Evolutionary conservation across 2,888 invertebrate species (phyloP).

Genomic region (Helicoverpa assulta): DNA sequence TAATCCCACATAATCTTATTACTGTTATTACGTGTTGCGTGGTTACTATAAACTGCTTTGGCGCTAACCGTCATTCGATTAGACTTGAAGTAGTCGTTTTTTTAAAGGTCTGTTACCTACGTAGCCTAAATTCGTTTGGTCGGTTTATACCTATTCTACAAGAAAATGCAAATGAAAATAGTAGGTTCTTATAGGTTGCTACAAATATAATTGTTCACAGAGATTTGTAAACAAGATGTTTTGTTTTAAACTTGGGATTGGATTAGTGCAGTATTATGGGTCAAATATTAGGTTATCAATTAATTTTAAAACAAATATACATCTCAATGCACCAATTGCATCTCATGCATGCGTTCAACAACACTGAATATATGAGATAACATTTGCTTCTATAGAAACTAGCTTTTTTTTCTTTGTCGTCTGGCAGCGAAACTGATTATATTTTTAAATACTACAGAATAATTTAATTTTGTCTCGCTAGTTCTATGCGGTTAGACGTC

Average conservation of each 20-base stretch:
- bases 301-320: conserved; percentile 17
- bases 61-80: background rate
- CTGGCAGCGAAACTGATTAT: no score
- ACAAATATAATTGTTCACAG: background rate
- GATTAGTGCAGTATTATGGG: conserved; percentile 3
- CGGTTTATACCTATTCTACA: no score
- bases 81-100: background rate
- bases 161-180: no score
- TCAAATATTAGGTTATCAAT: conserved; percentile 43
- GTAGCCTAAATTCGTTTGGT: no score
- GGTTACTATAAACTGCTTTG: background rate
- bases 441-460: no score
- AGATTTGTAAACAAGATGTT: background rate
- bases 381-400: background rate
- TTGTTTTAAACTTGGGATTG: conserved; percentile 11
- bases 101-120: background rate
- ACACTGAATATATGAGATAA: background rate
- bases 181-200: background rate
- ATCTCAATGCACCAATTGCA: conserved; percentile 7
- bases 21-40: background rate
- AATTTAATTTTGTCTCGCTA: no score
- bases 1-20: conserved; percentile 2
- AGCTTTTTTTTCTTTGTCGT: no score
- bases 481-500: no score
- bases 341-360: background rate